These are phyloP conservation scores for Heliornis fulica DNA, from an alignment of 2,113 vertebrate species.

Conservation along the genomic window DNA sequence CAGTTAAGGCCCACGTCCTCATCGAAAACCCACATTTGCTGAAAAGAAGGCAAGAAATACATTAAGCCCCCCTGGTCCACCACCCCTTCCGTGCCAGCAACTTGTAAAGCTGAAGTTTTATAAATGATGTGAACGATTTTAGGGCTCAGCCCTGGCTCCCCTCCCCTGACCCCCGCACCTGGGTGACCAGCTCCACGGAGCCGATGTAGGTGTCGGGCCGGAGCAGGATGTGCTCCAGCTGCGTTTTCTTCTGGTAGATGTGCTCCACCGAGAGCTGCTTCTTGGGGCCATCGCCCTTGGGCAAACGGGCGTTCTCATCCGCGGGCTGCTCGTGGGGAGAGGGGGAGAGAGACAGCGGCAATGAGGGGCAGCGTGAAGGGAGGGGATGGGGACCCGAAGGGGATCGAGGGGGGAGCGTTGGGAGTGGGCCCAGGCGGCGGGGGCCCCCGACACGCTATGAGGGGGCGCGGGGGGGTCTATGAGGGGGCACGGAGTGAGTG, in stretches of 20 bases:
- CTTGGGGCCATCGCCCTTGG: background rate
- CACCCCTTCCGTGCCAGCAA: accelerated
- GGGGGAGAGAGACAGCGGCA: background rate
- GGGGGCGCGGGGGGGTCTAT: no score
- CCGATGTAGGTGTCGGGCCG: conserved; percentile 97
- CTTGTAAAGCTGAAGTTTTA: background rate
- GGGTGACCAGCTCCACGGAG: conserved; percentile 92
- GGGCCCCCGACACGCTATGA: no score
- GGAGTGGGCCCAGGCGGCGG: no score
- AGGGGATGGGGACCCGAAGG: background rate
- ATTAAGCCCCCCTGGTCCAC: accelerated
- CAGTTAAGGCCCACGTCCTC: conserved; percentile 86
- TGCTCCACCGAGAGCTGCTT: conserved; percentile 88
- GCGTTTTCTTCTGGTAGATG: conserved; percentile 98
- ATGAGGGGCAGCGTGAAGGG: background rate
- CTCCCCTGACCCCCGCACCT: conserved; percentile 66
- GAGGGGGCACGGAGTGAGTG: background rate
- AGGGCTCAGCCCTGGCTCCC: no score
- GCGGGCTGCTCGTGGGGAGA: conserved; percentile 54
- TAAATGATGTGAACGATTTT: no score
- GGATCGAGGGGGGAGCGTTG: background rate
- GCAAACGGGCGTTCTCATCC: conserved; percentile 75
- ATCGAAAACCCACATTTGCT: conserved; percentile 99
- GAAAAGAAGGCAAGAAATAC: background rate
- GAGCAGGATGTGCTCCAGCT: conserved; percentile 97